Evolutionary conservation across 1,140 invertebrate genomes (phyloP).

Genomic region (Popillia japonica): DNA sequence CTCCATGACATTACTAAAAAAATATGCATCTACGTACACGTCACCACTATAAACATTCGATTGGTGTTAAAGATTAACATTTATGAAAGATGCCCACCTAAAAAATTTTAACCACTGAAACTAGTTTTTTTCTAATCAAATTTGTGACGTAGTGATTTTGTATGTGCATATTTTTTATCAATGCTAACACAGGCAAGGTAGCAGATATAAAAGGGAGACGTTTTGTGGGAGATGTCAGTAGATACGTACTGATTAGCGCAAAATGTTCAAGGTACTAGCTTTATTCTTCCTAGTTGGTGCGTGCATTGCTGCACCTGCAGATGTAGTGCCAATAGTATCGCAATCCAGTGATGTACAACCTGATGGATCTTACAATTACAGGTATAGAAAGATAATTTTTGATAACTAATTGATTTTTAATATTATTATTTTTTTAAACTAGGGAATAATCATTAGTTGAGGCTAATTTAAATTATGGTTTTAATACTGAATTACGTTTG

Average conservation of each 20-base stretch:
- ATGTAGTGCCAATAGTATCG: constrained; percentile 62
- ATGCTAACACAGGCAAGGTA: neutral
- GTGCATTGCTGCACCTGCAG: constrained; percentile 18
- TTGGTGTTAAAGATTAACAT: neutral
- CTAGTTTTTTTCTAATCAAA: neutral
- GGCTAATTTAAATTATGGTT: no score
- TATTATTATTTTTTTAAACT: no score
- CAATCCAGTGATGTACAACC: constrained; percentile 64
- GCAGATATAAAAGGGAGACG: constrained; percentile 23
- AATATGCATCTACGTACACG: neutral
- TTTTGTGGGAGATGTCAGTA: constrained; percentile 6
- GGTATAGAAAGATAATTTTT: neutral
- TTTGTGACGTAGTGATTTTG: neutral
- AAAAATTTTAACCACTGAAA: constrained; percentile 1
- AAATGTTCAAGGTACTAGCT: constrained; percentile 11
- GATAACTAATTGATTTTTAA: neutral
- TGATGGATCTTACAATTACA: constrained; percentile 65
- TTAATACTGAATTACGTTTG: no score
- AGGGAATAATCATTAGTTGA: no score
- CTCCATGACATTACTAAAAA: constrained; percentile 21
- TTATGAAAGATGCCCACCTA: neutral
- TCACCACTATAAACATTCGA: neutral
- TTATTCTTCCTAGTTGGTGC: constrained; percentile 3
- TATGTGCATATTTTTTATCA: constrained; percentile 16
- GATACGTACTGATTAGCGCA: neutral